phyloP scores from a whole-genome alignment of 1,140 invertebrate genomes.

The Apolygus lucorum region DNA sequence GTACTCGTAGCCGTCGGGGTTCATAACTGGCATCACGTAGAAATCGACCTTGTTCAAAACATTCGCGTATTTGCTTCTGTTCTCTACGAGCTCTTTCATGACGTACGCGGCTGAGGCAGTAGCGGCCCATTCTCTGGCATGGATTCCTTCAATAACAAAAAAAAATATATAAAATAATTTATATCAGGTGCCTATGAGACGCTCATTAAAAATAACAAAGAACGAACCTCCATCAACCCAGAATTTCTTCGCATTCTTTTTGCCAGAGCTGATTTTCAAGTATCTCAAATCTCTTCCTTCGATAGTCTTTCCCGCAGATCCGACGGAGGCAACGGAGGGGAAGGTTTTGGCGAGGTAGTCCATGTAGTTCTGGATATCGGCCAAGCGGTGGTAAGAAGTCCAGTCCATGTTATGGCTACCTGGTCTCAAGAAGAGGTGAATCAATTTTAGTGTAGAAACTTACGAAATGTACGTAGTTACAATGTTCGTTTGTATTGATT shows the following conservation, averaged over 20 bases:
- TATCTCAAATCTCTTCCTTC: conserved; percentile 65
- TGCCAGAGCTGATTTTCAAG: conserved; percentile 47
- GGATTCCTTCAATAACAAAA: conserved; percentile 48
- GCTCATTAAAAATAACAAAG: neutral
- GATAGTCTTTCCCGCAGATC: conserved; percentile 63
- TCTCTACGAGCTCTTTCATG: conserved; percentile 64
- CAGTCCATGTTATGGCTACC: conserved; percentile 67
- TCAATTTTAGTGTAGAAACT: too few species aligned
- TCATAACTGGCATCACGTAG: conserved; percentile 48
- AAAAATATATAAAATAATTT: neutral
- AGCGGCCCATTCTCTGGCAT: conserved; percentile 70
- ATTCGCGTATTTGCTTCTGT: conserved; percentile 55
- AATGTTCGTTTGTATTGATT: too few species aligned
- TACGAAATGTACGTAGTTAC: too few species aligned
- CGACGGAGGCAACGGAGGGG: conserved; percentile 54
- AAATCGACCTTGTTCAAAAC: conserved; percentile 54
- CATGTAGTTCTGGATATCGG: conserved; percentile 44
- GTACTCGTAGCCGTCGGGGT: conserved; percentile 53
- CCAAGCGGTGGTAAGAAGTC: conserved; percentile 62
- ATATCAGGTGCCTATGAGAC: neutral
- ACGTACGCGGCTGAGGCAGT: conserved; percentile 57
- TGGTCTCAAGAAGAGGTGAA: too few species aligned
- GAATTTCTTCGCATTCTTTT: conserved; percentile 41
- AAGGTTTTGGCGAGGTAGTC: conserved; percentile 59
- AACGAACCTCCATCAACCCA: conserved; percentile 51